Base-by-base conservation (phyloP, 1,140 invertebrate species). In the Brachionus plicatilis region DNA sequence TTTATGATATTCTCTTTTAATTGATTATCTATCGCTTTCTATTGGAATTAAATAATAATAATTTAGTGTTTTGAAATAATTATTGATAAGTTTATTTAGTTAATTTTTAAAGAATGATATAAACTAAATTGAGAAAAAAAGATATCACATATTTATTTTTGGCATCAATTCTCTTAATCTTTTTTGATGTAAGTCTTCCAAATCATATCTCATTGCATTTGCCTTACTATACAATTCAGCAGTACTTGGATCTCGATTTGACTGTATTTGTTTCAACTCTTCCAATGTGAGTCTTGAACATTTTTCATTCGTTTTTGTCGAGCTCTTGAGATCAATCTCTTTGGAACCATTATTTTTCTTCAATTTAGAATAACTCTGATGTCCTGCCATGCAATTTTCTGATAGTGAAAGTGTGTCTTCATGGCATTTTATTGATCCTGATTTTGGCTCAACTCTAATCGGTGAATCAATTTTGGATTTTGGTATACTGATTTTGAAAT, bases 401-500 rank as follows among this genome's bases (percentile, higher is more conserved):
- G 79, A 27, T 8, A 82, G 79, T 3, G 79, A 82, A 1, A 82
- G 17, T 12, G 79, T 82, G 33, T 82, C 65, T 41, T 45, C 79
- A 65, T 11, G 17, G 20, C n/a, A 41, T 8, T 43, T 17, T 20
- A 20, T 76, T 50, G 72, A 76, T 27, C 12, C 33, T 68, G 24
- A 29, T 45, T 65, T 82, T 11, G 50, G 79, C 53, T 68, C 53
- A 65, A 82, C 37, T 7, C 8, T 20, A 9, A 65, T 82, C 3
- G 72, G 20, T 50, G 43, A 12, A 33, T 65, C 43, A 8, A 65
- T n/a, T 41, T 82, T 82, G 11, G 79, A 82, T 41, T 82, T 82
- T 1, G 79, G 79, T 56, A 82, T 82, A 27, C 79, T 82, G 8
- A 82, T 82, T 60, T 82, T 82, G 37, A 41, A 82, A 82, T 29